phyloP scores from a whole-genome alignment of 2,888 invertebrate genomes.

The Calameuta idolon region DNA sequence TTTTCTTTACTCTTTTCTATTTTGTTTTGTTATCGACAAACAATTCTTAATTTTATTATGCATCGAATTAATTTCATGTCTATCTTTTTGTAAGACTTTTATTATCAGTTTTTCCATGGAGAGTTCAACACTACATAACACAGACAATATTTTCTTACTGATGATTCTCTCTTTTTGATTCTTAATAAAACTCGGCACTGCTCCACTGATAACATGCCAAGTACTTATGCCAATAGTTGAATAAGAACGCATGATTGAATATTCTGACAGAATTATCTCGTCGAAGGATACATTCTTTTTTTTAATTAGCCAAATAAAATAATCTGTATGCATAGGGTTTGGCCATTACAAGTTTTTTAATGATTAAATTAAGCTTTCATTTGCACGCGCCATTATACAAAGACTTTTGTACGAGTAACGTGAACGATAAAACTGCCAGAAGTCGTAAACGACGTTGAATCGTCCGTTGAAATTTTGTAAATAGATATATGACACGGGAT shows the following conservation, averaged over 20 bases:
- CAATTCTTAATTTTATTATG: background rate
- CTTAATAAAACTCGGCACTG: background rate
- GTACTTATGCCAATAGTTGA: background rate
- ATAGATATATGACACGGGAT: background rate
- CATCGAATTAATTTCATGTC: background rate
- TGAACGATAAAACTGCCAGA: background rate
- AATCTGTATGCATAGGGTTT: background rate
- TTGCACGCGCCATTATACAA: background rate
- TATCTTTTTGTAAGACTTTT: conserved; percentile 17
- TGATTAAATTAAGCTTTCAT: background rate
- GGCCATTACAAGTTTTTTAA: background rate
- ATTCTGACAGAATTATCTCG: background rate
- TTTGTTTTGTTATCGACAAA: background rate
- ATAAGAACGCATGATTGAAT: background rate
- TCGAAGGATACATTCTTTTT: too few species aligned
- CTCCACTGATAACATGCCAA: background rate
- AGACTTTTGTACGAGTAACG: background rate
- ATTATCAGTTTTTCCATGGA: background rate
- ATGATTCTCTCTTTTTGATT: background rate
- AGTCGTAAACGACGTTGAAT: background rate
- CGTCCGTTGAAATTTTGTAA: background rate
- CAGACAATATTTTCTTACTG: background rate
- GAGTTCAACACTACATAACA: background rate
- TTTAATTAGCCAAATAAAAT: background rate
- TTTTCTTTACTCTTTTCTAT: background rate